phyloP scores from a whole-genome alignment of 2,888 invertebrate genomes.

The Hanleya hanleyi region DNA sequence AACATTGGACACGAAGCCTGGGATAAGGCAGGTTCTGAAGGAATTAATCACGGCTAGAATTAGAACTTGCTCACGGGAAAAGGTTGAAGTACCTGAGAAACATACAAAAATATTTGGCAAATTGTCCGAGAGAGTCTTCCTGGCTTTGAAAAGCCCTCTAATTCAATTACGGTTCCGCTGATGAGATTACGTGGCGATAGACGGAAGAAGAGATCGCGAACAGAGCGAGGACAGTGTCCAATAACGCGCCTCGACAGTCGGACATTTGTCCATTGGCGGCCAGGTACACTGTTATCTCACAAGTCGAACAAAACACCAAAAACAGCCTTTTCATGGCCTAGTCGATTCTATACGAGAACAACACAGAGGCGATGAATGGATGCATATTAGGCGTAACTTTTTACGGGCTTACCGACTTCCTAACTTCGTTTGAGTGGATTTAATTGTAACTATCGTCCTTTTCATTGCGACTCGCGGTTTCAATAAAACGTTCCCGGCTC shows the following conservation, averaged over 20 bases:
- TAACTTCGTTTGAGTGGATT: slow-evolving; percentile 7
- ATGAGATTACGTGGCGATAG: too few relatives aligned
- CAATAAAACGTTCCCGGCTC: neutral
- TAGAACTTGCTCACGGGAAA: too few relatives aligned
- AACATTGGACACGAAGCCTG: too few relatives aligned
- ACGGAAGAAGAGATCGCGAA: too few relatives aligned
- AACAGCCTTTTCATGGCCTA: neutral
- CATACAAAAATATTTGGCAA: slow-evolving; percentile 4
- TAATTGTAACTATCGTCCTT: neutral
- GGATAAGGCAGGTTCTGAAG: too few relatives aligned
- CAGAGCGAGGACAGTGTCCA: too few relatives aligned
- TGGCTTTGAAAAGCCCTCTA: neutral
- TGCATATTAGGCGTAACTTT: neutral
- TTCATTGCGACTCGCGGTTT: neutral
- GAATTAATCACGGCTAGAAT: too few relatives aligned
- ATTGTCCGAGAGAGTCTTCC: neutral
- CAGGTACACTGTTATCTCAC: neutral
- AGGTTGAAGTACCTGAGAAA: slow-evolving; percentile 1
- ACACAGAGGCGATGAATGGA: neutral
- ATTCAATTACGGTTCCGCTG: neutral
- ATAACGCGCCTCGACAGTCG: too few relatives aligned
- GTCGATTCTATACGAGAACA: neutral
- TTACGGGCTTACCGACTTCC: slow-evolving; percentile 7
- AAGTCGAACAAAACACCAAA: neutral
- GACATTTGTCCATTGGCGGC: neutral